Conservation (phyloP, 2,888 invertebrate species). For the Poecilus cupreus region DNA sequence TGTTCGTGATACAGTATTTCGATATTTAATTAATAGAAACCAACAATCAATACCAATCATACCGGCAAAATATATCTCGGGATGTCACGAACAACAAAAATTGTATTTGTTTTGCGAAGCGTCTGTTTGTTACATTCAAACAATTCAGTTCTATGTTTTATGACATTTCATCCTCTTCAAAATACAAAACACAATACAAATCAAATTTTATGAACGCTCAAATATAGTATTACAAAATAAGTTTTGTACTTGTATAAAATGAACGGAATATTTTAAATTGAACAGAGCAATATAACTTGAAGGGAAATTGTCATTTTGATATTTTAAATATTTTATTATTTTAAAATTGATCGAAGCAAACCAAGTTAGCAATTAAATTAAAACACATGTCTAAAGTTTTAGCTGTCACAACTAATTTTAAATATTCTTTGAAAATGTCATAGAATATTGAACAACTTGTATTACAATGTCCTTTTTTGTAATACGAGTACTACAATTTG, state of each 20-base stretch:
- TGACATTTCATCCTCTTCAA: background rate
- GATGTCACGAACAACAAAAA: constrained; percentile 16
- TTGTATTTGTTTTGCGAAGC: constrained; percentile 1
- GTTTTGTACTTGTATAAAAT: background rate
- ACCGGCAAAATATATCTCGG: background rate
- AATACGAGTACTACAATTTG: too few species aligned
- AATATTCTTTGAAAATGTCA: too few species aligned
- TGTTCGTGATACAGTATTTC: background rate
- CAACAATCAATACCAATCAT: constrained; percentile 21
- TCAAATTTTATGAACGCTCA: background rate
- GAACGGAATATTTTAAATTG: too few species aligned
- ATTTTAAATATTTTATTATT: too few species aligned
- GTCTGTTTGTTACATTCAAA: constrained; percentile 1
- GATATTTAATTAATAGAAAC: constrained; percentile 17
- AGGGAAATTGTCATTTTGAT: too few species aligned
- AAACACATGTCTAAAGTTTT: too few species aligned
- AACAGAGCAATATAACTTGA: too few species aligned
- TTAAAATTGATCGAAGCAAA: too few species aligned
- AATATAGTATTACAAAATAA: background rate
- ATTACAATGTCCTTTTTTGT: too few species aligned
- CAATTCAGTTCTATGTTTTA: background rate
- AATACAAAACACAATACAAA: background rate
- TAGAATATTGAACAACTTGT: too few species aligned
- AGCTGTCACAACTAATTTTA: too few species aligned
- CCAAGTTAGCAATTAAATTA: too few species aligned